Percentiles rank a stretch among this genome's conserved stretches.
These are phyloP conservation scores for Actinemys pallida DNA, from an alignment of 2,113 vertebrate species.

Conservation along the genomic window DNA sequence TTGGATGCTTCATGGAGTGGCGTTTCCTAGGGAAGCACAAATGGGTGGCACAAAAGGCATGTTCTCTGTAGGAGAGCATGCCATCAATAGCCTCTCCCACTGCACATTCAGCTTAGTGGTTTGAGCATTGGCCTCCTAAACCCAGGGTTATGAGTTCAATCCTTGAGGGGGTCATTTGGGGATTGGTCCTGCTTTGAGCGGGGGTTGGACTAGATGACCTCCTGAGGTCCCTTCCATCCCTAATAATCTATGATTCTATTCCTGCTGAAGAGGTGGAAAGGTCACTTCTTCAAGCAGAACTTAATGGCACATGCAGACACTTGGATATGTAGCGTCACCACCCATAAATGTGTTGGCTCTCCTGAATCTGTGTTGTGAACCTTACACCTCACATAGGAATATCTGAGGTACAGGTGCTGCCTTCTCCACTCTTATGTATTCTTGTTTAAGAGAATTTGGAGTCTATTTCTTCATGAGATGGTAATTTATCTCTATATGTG, in stretches of 20 bases:
- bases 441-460: neutral
- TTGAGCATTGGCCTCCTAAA: too few species aligned
- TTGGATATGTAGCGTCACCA: neutral
- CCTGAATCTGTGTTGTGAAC: neutral
- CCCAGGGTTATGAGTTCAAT: too few species aligned
- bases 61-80: neutral
- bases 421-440: neutral
- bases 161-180: too few species aligned
- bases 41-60: neutral
- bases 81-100: neutral
- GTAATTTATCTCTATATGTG: neutral
- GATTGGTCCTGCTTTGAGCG: too few species aligned
- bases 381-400: neutral
- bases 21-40: neutral
- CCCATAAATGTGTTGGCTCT: neutral
- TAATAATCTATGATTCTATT: neutral
- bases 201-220: too few species aligned
- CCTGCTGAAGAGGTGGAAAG: neutral
- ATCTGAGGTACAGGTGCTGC: rapidly evolving
- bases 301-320: neutral
- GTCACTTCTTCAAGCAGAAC: neutral
- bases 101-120: neutral
- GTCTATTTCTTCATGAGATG: neutral
- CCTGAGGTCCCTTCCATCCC: too few species aligned
- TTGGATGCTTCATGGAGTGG: neutral